Evolutionary conservation across 1,140 invertebrate genomes (phyloP).

Genomic region (Papilio xuthus): DNA sequence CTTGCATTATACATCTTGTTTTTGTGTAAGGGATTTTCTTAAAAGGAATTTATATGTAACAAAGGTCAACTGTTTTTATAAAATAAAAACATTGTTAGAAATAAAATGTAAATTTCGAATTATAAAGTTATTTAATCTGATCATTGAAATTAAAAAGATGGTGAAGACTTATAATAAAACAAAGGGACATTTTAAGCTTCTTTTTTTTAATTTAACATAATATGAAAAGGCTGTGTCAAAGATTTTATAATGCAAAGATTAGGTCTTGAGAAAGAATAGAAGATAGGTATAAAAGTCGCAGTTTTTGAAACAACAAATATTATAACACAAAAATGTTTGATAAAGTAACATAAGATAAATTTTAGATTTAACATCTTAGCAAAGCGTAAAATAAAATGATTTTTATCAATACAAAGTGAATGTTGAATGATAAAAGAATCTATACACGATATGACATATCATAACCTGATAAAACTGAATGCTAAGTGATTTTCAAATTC

Average conservation of each 20-base stretch:
- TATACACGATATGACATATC: background rate
- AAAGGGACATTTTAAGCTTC: too few species aligned
- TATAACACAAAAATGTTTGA: background rate
- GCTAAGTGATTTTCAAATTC: conserved; percentile 13
- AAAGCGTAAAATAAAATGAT: background rate
- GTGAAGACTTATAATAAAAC: too few species aligned
- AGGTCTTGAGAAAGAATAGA: background rate
- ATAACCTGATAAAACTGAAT: background rate
- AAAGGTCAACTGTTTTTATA: background rate
- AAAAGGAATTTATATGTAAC: background rate
- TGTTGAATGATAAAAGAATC: conserved; percentile 10
- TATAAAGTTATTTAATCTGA: too few species aligned
- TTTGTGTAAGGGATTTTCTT: background rate
- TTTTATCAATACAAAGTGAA: background rate
- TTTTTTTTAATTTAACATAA: too few species aligned
- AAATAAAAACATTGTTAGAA: background rate
- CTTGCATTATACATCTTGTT: background rate
- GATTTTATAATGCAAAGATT: too few species aligned
- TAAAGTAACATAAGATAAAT: background rate
- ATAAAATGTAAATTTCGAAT: too few species aligned
- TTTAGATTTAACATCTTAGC: conserved; percentile 3
- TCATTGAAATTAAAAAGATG: too few species aligned
- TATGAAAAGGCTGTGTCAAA: too few species aligned
- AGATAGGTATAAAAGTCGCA: too few species aligned
- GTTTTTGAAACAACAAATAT: too few species aligned